A percentile compares a stretch with the other conserved stretches of the same genome.
These are phyloP conservation scores for Protonemura montana DNA, from an alignment of 2,888 invertebrate species.

Conservation along the genomic window DNA sequence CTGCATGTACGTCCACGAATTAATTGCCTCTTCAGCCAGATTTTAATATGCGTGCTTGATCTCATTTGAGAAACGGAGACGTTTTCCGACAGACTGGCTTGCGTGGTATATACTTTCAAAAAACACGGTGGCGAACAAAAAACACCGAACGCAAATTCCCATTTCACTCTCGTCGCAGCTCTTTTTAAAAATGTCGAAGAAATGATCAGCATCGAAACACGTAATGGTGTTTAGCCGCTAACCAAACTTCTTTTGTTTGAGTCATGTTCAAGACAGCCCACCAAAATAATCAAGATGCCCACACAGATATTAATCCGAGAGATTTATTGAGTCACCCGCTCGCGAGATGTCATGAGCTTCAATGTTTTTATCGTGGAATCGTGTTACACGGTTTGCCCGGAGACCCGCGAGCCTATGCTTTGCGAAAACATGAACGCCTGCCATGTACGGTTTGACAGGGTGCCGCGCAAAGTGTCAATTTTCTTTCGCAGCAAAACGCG, in stretches of 20 bases:
- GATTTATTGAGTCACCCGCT: slow-evolving; percentile 8
- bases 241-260: neutral
- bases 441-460: slow-evolving; percentile 22
- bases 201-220: neutral
- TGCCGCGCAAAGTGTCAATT: slow-evolving; percentile 31
- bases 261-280: neutral
- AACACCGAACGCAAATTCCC: neutral
- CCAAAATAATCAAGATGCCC: neutral
- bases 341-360: neutral
- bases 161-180: too few relatives aligned
- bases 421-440: neutral
- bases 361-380: neutral
- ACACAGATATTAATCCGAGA: neutral
- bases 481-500: neutral
- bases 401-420: neutral
- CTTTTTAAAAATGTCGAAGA: neutral
- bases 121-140: neutral
- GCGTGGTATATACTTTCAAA: neutral
- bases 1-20: neutral
- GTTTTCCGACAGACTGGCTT: neutral
- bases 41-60: neutral
- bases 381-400: slow-evolving; percentile 5
- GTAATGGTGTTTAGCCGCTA: neutral
- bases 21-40: slow-evolving; percentile 5
- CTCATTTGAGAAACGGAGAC: neutral